Base-by-base conservation (phyloP, 2,888 invertebrate species). In the Orthonevra nobilis region DNA sequence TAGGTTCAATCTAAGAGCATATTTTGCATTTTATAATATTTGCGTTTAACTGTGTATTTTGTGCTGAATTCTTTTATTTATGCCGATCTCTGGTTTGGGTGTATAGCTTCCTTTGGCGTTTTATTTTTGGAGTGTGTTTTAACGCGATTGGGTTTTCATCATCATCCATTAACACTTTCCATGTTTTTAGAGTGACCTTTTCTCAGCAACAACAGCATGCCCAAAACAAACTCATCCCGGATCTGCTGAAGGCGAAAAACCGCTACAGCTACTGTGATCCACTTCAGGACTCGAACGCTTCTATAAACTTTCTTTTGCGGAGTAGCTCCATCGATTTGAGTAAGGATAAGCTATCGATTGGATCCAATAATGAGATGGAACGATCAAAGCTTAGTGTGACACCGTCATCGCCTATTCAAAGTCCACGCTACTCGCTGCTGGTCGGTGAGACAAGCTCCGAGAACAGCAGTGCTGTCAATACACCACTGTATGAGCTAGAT, bases 401-500 rank as follows among this genome's bases (percentile, higher is more conserved):
- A 36, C 88, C 89, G 20, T 88, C 88, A 12, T 88, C 89, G 23
- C 89, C 89, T 0, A 81, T 85, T 9, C 86, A 86, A 74, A 88
- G 88, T 82, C 89, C 89, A n/a, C 86, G 89, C 1, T 89, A 89
- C 77, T 89, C 89, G n/a, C 72, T 89, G 75, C 82, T 89, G 44
- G 83, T 89, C 17, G 88, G 88, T 48, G 89, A 89, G 32, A 89
- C 88, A 15, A 89, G 89, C 70, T 89, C 89, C 0, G 89, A 89
- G 66, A 88, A 88, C 56, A 89, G 89, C 79, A 88, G 88, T 28
- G 86, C 89, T 1, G 86, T 88, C 2, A 89, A 86, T 82, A 89
- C 89, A 2, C 89, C 89, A 2, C 86, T 88, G 34, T 88, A 87
- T 77, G 89, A 89, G 72, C 84, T 88, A 83, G 88, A 89, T 56